Conservation (phyloP, 2,888 invertebrate genomes). For the Alviniconcha strummeri region DNA sequence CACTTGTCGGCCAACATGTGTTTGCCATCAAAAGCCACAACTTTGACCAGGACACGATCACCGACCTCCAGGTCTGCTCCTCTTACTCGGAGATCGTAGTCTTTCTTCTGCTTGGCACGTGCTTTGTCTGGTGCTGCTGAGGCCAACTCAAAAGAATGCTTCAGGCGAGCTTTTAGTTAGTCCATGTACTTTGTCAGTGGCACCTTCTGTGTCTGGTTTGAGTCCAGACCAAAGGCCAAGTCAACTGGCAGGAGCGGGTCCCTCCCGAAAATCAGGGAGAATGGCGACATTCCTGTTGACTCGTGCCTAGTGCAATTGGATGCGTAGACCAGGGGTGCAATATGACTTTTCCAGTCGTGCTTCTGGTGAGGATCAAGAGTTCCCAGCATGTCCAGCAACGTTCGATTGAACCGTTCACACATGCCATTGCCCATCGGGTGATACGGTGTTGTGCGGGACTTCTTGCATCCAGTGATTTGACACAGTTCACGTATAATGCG, state of each 20-base stretch:
- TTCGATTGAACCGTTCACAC: not conserved
- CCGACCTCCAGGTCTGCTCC: too few species aligned
- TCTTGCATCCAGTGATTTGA: not conserved
- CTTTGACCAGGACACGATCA: too few species aligned
- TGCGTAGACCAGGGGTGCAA: conserved; percentile 46
- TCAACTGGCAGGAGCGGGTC: conserved; percentile 16
- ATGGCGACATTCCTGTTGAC: not conserved
- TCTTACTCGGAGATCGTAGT: too few species aligned
- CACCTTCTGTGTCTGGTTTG: too few species aligned
- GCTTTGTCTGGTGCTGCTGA: too few species aligned
- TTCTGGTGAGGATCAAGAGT: not conserved
- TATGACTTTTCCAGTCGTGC: not conserved
- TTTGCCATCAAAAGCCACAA: too few species aligned
- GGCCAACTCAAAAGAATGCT: too few species aligned
- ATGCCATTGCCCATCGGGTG: conserved; percentile 29
- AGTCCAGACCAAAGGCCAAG: not conserved
- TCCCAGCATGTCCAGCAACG: conserved; percentile 20
- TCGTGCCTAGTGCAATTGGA: conserved; percentile 43
- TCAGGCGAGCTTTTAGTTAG: too few species aligned
- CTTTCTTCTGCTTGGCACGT: too few species aligned
- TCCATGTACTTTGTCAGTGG: too few species aligned
- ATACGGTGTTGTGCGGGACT: conserved; percentile 17
- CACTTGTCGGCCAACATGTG: too few species aligned
- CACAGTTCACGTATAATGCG: conserved; percentile 13
- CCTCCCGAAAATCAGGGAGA: not conserved